These are phyloP conservation scores for Microctonus brassicae DNA, from an alignment of 2,888 invertebrate species.

Conservation along the genomic window DNA sequence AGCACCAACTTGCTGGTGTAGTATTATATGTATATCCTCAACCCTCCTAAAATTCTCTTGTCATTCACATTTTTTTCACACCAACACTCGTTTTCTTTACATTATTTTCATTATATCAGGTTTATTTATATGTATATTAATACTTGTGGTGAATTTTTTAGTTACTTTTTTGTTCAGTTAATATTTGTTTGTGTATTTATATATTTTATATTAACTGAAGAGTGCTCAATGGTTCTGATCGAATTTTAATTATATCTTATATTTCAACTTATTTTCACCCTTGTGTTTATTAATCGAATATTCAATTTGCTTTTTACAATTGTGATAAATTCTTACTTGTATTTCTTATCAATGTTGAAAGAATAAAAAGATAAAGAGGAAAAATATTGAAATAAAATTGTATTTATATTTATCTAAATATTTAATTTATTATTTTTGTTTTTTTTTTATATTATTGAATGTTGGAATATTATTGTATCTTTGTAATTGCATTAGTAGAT, in stretches of 20 bases:
- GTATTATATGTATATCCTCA: conserved; percentile 40
- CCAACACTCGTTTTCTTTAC: conserved; percentile 37
- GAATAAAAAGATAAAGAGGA: not conserved
- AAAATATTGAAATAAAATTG: not conserved
- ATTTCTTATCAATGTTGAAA: not conserved
- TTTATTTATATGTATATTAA: not conserved
- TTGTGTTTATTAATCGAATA: conserved; percentile 16
- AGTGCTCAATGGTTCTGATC: conserved; percentile 51
- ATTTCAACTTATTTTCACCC: conserved; percentile 4
- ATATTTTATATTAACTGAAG: conserved; percentile 36
- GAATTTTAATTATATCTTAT: conserved; percentile 65
- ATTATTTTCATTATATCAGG: conserved; percentile 21
- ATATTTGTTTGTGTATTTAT: conserved; percentile 11
- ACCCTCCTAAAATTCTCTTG: conserved; percentile 29
- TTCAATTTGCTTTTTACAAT: not conserved
- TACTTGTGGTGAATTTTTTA: conserved; percentile 5
- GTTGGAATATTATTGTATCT: too few relatives aligned
- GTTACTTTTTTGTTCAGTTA: too few relatives aligned
- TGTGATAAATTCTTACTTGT: not conserved
- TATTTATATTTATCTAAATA: not conserved
- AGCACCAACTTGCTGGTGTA: conserved; percentile 44
- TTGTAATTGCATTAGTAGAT: too few relatives aligned
- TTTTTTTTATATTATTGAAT: too few relatives aligned
- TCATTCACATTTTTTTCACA: conserved; percentile 43
- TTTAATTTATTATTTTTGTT: not conserved